phyloP scores from a whole-genome alignment of 2,797 vertebrate genomes.

The Petrocephalus sullivani region DNA sequence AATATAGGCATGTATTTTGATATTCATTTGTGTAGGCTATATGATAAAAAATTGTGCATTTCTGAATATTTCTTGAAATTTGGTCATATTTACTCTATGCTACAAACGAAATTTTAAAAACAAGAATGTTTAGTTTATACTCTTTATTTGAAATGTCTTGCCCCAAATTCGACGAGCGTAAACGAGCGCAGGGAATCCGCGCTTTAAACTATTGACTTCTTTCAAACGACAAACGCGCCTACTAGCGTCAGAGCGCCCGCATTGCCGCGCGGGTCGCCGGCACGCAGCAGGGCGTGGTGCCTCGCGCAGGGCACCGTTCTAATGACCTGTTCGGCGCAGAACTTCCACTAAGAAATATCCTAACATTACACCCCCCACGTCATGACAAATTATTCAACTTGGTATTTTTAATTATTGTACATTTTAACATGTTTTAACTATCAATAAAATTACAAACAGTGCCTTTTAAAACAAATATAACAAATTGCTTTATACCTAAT shows the following conservation, averaged over 20 bases:
- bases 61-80: background rate
- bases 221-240: conserved; percentile 72
- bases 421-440: background rate
- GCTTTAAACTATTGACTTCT: conserved; percentile 20
- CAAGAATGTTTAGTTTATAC: background rate
- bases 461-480: background rate
- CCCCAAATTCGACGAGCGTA: background rate
- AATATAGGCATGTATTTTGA: background rate
- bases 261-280: conserved; percentile 26
- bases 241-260: conserved; percentile 62
- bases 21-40: background rate
- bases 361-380: background rate
- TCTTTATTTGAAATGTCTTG: background rate
- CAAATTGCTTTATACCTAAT: background rate
- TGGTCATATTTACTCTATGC: background rate
- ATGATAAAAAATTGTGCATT: background rate
- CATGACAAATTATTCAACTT: background rate
- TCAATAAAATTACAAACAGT: background rate
- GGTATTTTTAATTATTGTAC: background rate
- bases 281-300: background rate
- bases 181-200: background rate
- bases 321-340: conserved; percentile 23
- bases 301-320: conserved; percentile 3
- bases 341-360: conserved; percentile 41
- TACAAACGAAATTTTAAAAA: background rate